These are phyloP conservation scores for Cephalopholis sonnerati DNA, from an alignment of 2,113 vertebrate genomes.

Conservation along the genomic window DNA sequence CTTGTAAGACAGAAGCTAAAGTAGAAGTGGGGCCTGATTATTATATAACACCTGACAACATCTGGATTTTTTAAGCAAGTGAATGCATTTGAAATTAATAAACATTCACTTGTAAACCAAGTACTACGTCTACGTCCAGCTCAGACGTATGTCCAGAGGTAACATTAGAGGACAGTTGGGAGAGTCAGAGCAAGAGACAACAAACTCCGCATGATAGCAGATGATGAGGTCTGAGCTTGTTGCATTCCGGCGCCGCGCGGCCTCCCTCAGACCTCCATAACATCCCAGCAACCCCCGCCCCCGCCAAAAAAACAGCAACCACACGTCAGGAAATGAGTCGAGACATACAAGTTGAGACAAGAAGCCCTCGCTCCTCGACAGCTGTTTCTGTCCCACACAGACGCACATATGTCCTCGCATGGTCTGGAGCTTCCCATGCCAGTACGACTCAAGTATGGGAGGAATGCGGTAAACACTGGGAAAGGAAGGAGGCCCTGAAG, in stretches of 20 bases:
- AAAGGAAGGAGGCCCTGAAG: slow-evolving; percentile 65
- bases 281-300: background rate
- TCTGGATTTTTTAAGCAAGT: too few relatives aligned
- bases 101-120: background rate
- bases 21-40: background rate
- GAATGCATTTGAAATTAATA: background rate
- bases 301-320: background rate
- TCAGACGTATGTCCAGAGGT: background rate
- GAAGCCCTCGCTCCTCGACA: slow-evolving; percentile 36
- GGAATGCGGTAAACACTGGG: slow-evolving; percentile 74
- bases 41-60: background rate
- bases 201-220: slow-evolving; percentile 5
- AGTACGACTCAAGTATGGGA: slow-evolving; percentile 52
- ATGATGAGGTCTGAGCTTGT: slow-evolving; percentile 24
- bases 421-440: slow-evolving; percentile 46
- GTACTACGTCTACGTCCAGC: background rate
- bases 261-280: slow-evolving; percentile 11
- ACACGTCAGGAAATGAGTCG: slow-evolving; percentile 51
- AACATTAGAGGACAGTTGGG: background rate
- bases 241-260: slow-evolving; percentile 6
- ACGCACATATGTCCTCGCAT: slow-evolving; percentile 1
- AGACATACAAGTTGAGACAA: slow-evolving; percentile 52
- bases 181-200: slow-evolving; percentile 19
- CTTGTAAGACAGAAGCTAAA: background rate
- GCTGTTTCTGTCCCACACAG: slow-evolving; percentile 59